Evolutionary conservation across 2,113 vertebrate species (phyloP), one percentile per base, ranked within the genome.

Genomic region (Callochromis pleurospilus): DNA sequence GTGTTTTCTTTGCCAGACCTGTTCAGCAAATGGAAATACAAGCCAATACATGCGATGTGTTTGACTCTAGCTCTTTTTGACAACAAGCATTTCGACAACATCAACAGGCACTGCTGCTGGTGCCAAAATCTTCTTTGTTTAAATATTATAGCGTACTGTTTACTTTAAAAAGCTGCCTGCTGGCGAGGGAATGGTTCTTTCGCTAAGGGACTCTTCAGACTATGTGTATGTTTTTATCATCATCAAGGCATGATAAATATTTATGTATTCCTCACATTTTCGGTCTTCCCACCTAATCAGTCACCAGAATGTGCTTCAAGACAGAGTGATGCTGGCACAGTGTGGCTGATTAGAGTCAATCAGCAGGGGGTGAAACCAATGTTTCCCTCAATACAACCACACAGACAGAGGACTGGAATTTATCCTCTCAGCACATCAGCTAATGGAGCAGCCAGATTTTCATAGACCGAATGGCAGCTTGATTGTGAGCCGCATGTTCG

Each of bases 331-430:
- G 79, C 38, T 88, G 90, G 84, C 90, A 81, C 73, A 70, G 85
- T 84, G 81, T 79, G 83, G 83, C 87, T 96, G 96, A 96, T 96
- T 96, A 92, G 93, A 96, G 93, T 95, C 95, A 96, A 96, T 96
- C 96, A 96, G 80, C 83, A 56, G 73, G 79, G 55, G 81, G 80
- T 86, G 90, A 93, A 92, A 90, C 86, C 91, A 89, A 79, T 85
- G 88, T 93, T 86, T 90, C 51, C 56, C 88, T 92, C 82, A 87
- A 91, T 91, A 95, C 84, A 93, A 91, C 86, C 88, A 89, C 86
- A 85, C 79, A 86, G 81, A 89, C 82, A 68, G 80, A 85, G 73
- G 86, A 92, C 82, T 82, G 83, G 85, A 86, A 91, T 90, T 82
- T 90, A 38, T 90, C 85, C 91, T 89, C 75, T 86, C 65, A 11